Conservation (phyloP, 2,888 invertebrate genomes). For the Hydroisotoma schaefferi region DNA sequence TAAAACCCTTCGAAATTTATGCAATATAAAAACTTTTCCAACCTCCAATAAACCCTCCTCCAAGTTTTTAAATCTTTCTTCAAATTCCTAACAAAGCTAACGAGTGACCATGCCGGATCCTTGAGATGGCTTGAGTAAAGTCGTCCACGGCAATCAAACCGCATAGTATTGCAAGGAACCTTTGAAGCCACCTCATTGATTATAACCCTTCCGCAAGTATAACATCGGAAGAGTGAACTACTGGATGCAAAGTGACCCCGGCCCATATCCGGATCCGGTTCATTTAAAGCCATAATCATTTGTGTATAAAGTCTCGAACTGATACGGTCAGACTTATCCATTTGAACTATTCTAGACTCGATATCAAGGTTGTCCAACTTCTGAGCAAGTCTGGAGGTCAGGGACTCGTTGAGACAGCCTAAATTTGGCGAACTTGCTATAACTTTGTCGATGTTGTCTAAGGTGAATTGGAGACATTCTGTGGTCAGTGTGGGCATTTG, state of each 20-base stretch:
- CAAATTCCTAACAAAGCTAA: slow-evolving; percentile 74
- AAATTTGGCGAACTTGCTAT: slow-evolving; percentile 80
- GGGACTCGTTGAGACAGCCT: slow-evolving; percentile 74
- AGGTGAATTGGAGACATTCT: slow-evolving; percentile 81
- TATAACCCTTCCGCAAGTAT: slow-evolving; percentile 38
- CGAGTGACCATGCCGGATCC: slow-evolving; percentile 73
- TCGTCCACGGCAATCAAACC: slow-evolving; percentile 42
- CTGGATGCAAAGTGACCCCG: slow-evolving; percentile 78
- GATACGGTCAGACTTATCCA: slow-evolving; percentile 84
- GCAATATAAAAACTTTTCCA: too few species aligned
- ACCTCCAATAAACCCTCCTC: slow-evolving; percentile 89
- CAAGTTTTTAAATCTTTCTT: slow-evolving; percentile 78
- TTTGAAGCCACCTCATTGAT: slow-evolving; percentile 42
- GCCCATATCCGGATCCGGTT: slow-evolving; percentile 66
- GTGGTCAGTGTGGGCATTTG: slow-evolving; percentile 86
- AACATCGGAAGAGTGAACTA: slow-evolving; percentile 70
- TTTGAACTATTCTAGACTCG: slow-evolving; percentile 62
- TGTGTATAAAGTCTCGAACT: slow-evolving; percentile 79
- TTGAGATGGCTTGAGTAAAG: slow-evolving; percentile 52
- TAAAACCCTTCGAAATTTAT: too few species aligned
- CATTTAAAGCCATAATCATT: slow-evolving; percentile 71
- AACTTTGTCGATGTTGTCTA: slow-evolving; percentile 80
- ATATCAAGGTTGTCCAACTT: slow-evolving; percentile 84
- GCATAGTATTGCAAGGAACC: slow-evolving; percentile 41
- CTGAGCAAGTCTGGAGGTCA: slow-evolving; percentile 66